A percentile compares a stretch with the other conserved stretches of the same genome.
Conservation (phyloP, 2,797 vertebrate genomes). For the Eurystomus glaucurus region DNA sequence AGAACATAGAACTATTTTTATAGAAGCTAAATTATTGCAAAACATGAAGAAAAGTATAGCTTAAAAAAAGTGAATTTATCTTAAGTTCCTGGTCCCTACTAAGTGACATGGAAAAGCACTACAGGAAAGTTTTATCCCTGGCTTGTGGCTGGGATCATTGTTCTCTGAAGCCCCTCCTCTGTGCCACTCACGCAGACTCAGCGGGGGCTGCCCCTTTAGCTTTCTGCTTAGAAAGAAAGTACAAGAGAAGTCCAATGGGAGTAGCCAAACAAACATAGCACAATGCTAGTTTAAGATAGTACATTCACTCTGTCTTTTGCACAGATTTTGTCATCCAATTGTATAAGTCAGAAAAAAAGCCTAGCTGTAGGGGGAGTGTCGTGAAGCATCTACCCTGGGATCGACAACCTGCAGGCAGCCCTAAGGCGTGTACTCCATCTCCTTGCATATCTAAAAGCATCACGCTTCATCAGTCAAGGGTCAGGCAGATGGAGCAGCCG, state of each 20-base stretch:
- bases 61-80: background rate
- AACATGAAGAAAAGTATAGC: background rate
- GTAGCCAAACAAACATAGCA: background rate
- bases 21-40: background rate
- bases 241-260: background rate
- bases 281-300: background rate
- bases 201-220: background rate
- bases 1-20: background rate
- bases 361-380: background rate
- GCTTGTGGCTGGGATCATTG: too few species aligned
- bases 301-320: background rate
- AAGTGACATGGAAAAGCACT: background rate
- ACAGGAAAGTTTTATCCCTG: background rate
- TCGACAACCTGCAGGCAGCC: background rate
- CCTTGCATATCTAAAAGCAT: background rate
- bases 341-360: background rate
- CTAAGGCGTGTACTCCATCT: fast-evolving
- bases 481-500: fast-evolving
- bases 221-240: background rate
- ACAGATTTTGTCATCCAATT: background rate
- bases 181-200: fast-evolving
- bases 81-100: background rate
- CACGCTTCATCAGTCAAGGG: fast-evolving
- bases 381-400: background rate
- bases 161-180: background rate